phyloP scores from a whole-genome alignment of 2,797 vertebrate genomes.

The Hylomyscus alleni region DNA sequence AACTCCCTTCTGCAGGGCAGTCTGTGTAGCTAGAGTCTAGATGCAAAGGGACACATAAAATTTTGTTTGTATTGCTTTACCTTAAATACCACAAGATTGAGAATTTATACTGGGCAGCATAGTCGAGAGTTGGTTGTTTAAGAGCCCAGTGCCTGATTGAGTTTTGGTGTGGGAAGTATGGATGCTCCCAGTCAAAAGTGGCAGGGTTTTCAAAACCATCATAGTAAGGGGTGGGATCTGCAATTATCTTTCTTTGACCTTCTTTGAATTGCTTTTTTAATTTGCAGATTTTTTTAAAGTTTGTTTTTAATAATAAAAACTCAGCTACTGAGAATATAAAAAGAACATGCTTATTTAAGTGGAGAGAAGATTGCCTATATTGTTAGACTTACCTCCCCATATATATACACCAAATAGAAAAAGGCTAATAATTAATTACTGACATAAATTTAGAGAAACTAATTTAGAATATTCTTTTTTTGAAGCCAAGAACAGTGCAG shows the following conservation, averaged over 20 bases:
- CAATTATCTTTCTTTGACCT: conserved; percentile 19
- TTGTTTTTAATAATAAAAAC: neutral
- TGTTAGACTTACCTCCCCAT: neutral
- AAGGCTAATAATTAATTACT: conserved; percentile 19
- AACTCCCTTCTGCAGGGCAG: neutral
- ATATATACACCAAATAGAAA: neutral
- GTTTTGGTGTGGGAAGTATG: neutral
- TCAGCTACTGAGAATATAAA: neutral
- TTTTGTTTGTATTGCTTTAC: neutral
- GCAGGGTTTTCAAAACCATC: neutral
- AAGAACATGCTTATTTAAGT: conserved; percentile 39
- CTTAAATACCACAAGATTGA: neutral
- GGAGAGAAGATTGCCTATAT: conserved; percentile 43
- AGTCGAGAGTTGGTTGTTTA: neutral
- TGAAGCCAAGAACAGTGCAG: conserved; percentile 23
- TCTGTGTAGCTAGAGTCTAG: conserved; percentile 44
- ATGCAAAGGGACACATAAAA: conserved; percentile 3
- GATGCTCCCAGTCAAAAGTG: neutral
- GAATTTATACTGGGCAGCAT: neutral
- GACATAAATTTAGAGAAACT: conserved; percentile 57
- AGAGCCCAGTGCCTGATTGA: neutral
- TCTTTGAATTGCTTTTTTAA: neutral
- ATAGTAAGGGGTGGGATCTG: neutral
- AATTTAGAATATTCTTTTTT: conserved; percentile 47
- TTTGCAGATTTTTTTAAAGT: neutral